Evolutionary conservation across 2,113 vertebrate genomes (phyloP).

Genomic region (Acinonyx jubatus): DNA sequence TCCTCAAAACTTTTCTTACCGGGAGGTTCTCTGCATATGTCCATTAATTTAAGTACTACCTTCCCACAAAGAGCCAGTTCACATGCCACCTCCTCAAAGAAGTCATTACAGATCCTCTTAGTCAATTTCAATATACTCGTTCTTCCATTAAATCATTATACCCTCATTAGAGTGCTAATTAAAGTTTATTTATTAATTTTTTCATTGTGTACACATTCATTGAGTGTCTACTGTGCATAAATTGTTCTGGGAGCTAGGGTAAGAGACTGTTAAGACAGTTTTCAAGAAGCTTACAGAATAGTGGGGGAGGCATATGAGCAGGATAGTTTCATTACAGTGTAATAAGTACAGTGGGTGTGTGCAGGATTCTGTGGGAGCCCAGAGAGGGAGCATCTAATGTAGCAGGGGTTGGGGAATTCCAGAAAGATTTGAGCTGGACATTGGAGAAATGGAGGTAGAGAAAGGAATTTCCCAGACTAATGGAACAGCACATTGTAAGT

Average conservation of each 20-base stretch:
- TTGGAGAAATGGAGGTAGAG: background rate
- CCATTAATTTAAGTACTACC: background rate
- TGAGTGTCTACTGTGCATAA: background rate
- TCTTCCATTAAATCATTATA: background rate
- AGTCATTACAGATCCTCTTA: background rate
- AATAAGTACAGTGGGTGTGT: background rate
- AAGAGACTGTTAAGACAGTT: background rate
- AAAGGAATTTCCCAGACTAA: background rate
- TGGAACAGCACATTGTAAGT: background rate
- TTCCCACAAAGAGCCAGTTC: background rate
- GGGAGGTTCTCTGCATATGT: background rate
- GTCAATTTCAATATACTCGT: background rate
- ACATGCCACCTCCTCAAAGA: background rate
- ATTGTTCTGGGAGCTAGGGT: constrained; percentile 31
- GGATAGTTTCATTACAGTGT: background rate
- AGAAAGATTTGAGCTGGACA: background rate
- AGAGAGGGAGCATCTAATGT: background rate
- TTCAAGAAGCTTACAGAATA: background rate
- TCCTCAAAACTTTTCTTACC: background rate
- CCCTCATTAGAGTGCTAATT: background rate
- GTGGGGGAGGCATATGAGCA: background rate
- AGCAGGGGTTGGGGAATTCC: background rate
- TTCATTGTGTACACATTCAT: background rate
- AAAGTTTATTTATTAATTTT: background rate
- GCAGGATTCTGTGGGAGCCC: background rate